phyloP scores from a whole-genome alignment of 1,140 invertebrate species.

The Ylistrum balloti region DNA sequence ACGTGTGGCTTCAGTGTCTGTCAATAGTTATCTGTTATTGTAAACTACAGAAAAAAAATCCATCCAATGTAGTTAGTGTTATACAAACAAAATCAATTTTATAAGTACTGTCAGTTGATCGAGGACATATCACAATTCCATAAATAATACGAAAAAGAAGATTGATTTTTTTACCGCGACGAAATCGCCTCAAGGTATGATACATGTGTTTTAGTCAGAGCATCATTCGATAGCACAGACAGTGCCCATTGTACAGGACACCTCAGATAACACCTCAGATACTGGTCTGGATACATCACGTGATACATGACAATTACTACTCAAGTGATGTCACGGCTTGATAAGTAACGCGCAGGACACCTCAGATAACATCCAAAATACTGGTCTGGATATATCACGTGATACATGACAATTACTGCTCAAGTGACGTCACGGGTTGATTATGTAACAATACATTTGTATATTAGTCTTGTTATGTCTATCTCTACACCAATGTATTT shows the following conservation, averaged over 20 bases:
- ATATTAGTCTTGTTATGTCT: no score
- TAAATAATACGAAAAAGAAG: not conserved
- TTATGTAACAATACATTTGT: no score
- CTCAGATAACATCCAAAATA: not conserved
- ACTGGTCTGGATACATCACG: not conserved
- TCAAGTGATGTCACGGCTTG: not conserved
- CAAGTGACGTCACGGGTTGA: no score
- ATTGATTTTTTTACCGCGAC: not conserved
- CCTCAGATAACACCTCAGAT: not conserved
- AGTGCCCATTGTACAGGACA: not conserved
- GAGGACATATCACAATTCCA: not conserved
- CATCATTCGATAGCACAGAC: not conserved
- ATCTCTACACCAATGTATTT: no score
- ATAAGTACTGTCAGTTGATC: not conserved
- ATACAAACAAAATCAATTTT: not conserved
- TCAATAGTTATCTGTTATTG: not conserved
- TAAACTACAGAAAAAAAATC: not conserved
- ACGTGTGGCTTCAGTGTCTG: no score
- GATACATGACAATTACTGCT: not conserved
- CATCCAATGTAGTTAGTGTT: not conserved
- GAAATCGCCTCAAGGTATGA: not conserved
- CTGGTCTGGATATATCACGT: not conserved
- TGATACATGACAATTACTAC: not conserved
- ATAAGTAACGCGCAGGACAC: no score
- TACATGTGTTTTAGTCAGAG: not conserved